Evolutionary conservation across 2,888 invertebrate species (phyloP).

Genomic region (Periphyllus acericola): DNA sequence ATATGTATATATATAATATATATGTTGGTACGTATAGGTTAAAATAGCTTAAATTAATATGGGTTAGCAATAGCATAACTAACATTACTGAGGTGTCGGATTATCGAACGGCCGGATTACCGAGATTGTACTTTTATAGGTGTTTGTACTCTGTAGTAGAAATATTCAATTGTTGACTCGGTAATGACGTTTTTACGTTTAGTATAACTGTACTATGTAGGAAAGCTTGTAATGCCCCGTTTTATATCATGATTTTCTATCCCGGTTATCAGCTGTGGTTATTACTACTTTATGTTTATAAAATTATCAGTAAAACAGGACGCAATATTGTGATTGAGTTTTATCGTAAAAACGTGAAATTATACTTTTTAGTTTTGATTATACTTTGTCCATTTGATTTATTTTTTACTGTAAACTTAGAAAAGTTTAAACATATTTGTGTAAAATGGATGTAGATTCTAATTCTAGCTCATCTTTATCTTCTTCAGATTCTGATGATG

Average conservation of each 20-base stretch:
- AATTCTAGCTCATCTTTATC: constrained; percentile 20
- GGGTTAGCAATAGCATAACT: too few relatives aligned
- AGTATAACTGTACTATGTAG: not conserved
- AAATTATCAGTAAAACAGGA: not conserved
- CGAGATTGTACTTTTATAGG: too few relatives aligned
- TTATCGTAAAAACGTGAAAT: not conserved
- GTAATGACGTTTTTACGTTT: not conserved
- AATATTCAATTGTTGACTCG: not conserved
- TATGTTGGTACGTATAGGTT: too few relatives aligned
- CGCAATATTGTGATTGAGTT: not conserved
- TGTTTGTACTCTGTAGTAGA: too few relatives aligned
- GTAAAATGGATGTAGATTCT: constrained; percentile 46
- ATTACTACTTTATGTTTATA: not conserved
- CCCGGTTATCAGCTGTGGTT: not conserved
- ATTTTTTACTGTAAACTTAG: not conserved
- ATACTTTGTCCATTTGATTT: not conserved
- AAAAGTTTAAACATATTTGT: not conserved
- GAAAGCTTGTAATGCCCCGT: not conserved
- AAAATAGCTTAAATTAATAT: too few relatives aligned
- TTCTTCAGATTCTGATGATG: constrained; percentile 36
- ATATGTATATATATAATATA: too few relatives aligned
- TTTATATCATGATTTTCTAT: not conserved
- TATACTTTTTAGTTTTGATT: not conserved
- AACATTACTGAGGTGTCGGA: too few relatives aligned
- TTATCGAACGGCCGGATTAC: too few relatives aligned